These are phyloP conservation scores for Lycia hirtaria DNA, from an alignment of 2,888 invertebrate genomes.

Conservation along the genomic window DNA sequence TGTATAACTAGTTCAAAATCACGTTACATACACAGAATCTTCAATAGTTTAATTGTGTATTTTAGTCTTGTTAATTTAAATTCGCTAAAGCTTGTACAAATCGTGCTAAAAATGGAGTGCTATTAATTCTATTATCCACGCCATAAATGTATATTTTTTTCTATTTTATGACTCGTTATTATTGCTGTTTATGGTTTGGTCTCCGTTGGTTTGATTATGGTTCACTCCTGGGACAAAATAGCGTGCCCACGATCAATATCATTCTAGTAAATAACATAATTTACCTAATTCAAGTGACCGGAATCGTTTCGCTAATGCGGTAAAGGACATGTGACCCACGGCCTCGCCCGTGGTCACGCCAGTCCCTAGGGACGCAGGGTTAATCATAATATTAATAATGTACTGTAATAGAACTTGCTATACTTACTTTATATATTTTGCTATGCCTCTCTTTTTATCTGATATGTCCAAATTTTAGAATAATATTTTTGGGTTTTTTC, in stretches of 20 bases:
- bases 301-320: conserved; percentile 27
- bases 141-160: too few relatives aligned
- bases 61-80: too few relatives aligned
- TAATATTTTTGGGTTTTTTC: too few relatives aligned
- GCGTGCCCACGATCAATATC: conserved; percentile 10
- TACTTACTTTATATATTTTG: neutral
- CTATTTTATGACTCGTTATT: too few relatives aligned
- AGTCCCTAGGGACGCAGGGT: conserved; percentile 16
- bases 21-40: too few relatives aligned
- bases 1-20: neutral
- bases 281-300: conserved; percentile 26
- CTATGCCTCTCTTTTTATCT: neutral
- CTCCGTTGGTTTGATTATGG: neutral
- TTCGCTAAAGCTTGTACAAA: too few relatives aligned
- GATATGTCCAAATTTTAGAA: too few relatives aligned
- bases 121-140: too few relatives aligned
- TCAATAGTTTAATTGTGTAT: too few relatives aligned
- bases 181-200: too few relatives aligned
- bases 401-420: neutral
- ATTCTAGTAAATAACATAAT: conserved; percentile 18
- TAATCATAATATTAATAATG: conserved; percentile 26
- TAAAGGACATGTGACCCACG: conserved; percentile 21
- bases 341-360: conserved; percentile 21
- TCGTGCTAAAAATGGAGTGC: too few relatives aligned
- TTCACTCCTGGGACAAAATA: neutral